Percentiles rank a stretch among this genome's conserved stretches.
Evolutionary conservation across 2,888 invertebrate species (phyloP).

Genomic region (Aphidius colemani): DNA sequence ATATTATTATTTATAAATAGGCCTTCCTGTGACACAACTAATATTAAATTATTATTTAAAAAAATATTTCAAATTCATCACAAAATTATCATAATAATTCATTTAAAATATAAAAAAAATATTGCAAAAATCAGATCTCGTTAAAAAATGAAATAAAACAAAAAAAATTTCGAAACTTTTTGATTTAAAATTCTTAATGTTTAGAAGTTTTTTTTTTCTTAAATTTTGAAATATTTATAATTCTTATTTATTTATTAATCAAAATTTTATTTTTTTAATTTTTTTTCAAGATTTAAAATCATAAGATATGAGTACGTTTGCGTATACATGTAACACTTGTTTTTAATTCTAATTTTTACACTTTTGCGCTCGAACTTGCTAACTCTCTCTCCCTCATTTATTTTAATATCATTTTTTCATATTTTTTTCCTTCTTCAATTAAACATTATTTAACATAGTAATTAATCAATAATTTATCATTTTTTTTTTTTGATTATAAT

Average conservation of each 20-base stretch:
- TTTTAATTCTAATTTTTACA: slow-evolving; percentile 60
- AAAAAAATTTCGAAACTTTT: slow-evolving; percentile 25
- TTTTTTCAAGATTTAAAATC: slow-evolving; percentile 47
- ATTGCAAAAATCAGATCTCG: slow-evolving; percentile 15
- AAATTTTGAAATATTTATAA: slow-evolving; percentile 1
- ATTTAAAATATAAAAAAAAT: slow-evolving; percentile 16
- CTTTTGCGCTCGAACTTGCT: slow-evolving; percentile 31
- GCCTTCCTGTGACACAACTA: not conserved
- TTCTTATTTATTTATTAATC: slow-evolving; percentile 12
- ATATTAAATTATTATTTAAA: not conserved
- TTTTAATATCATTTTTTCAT: slow-evolving; percentile 6
- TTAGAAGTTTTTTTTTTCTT: slow-evolving; percentile 33
- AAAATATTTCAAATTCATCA: not conserved
- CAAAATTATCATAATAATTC: slow-evolving; percentile 26
- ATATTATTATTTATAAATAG: not conserved
- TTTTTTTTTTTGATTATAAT: slow-evolving; percentile 33
- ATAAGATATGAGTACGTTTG: slow-evolving; percentile 59
- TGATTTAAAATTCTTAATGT: slow-evolving; percentile 15
- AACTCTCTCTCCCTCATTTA: slow-evolving; percentile 19
- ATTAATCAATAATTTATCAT: not conserved
- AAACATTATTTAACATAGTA: not conserved
- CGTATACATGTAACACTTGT: slow-evolving; percentile 61
- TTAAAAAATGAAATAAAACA: slow-evolving; percentile 25
- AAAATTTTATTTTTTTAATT: slow-evolving; percentile 30
- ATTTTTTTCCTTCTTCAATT: slow-evolving; percentile 8